Percentiles rank a stretch among this genome's conserved stretches.
phyloP scores from a whole-genome alignment of 2,797 vertebrate genomes.

The Sitta carolinensis region DNA sequence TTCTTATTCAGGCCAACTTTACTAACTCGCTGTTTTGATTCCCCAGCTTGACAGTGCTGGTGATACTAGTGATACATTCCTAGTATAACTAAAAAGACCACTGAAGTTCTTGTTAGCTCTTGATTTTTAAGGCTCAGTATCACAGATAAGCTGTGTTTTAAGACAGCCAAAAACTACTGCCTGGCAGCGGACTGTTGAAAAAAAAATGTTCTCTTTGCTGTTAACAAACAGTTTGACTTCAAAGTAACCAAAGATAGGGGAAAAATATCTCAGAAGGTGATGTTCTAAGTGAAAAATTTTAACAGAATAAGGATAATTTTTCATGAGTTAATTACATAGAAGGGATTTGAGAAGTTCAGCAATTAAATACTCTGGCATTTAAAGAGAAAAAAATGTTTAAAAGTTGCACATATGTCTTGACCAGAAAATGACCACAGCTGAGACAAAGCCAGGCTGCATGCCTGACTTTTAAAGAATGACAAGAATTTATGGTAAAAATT shows the following conservation, averaged over 20 bases:
- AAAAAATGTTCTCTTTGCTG: not conserved
- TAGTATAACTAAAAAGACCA: not conserved
- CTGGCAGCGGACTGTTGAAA: not conserved
- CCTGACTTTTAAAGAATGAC: not conserved
- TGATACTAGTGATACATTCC: not conserved
- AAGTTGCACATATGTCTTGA: not conserved
- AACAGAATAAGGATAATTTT: not conserved
- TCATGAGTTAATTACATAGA: not conserved
- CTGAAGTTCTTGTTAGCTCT: not conserved
- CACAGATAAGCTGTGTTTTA: not conserved
- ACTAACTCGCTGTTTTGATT: not conserved
- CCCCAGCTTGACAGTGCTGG: not conserved
- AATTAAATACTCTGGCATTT: not conserved
- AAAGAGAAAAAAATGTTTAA: not conserved
- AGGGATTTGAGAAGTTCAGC: not conserved
- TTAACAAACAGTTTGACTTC: not conserved
- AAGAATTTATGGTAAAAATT: not conserved
- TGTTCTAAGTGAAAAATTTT: not conserved
- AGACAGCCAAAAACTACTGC: not conserved
- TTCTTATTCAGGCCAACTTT: not conserved
- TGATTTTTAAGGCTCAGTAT: not conserved
- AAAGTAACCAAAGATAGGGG: not conserved
- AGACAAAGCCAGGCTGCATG: not conserved
- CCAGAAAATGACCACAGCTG: not conserved
- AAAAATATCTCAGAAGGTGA: not conserved